phyloP scores from a whole-genome alignment of 1,140 invertebrate species.

The Alviniconcha marisindica region DNA sequence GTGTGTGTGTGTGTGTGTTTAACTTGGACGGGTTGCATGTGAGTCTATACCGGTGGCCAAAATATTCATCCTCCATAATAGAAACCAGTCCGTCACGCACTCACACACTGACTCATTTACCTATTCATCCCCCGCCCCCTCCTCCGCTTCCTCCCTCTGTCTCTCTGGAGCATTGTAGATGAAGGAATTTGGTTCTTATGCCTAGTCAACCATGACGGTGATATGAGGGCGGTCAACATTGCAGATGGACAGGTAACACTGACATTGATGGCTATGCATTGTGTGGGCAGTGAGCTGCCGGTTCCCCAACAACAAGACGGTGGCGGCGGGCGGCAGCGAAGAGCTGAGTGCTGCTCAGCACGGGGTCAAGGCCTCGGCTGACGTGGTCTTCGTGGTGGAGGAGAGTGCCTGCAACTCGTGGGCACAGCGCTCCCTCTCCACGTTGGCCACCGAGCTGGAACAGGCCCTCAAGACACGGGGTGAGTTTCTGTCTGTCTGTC shows the following conservation, averaged over 20 bases:
- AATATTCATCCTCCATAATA: too few species aligned
- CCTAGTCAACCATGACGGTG: too few species aligned
- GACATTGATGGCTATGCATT: neutral
- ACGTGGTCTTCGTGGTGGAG: conserved; percentile 92
- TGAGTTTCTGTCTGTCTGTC: conserved; percentile 44
- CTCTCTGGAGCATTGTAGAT: too few species aligned
- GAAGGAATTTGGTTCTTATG: too few species aligned
- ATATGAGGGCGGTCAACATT: too few species aligned
- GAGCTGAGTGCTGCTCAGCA: neutral
- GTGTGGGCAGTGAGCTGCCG: conserved; percentile 25
- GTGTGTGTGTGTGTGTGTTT: neutral
- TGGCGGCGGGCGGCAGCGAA: neutral
- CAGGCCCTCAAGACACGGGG: conserved; percentile 67
- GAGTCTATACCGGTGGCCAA: too few species aligned
- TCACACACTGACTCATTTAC: neutral
- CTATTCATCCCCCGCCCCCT: neutral
- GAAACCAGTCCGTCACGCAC: too few species aligned
- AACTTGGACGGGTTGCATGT: too few species aligned
- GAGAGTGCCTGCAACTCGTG: conserved; percentile 88
- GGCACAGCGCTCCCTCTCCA: conserved; percentile 73
- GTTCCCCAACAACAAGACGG: neutral
- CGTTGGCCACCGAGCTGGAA: conserved; percentile 71
- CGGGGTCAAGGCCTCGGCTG: conserved; percentile 78
- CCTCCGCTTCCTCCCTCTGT: neutral
- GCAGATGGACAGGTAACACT: too few species aligned